Evolutionary conservation across 2,797 vertebrate species (phyloP).

Genomic region (Dromococcyx pavoninus): DNA sequence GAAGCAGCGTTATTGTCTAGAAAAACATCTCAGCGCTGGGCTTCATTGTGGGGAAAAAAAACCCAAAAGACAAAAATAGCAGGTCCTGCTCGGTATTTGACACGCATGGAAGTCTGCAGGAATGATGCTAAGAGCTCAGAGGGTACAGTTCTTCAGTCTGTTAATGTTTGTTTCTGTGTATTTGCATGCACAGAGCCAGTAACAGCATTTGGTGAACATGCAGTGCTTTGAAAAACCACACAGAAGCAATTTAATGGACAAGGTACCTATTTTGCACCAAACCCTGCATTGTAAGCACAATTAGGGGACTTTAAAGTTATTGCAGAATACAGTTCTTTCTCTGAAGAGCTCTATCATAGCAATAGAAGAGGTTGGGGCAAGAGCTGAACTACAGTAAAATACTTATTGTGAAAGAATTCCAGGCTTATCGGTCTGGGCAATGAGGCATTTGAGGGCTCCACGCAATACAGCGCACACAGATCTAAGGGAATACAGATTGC

Average conservation of each 20-base stretch:
- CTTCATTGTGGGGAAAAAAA: rapidly evolving
- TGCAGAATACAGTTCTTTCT: background rate
- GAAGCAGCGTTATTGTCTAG: rapidly evolving
- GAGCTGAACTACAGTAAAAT: background rate
- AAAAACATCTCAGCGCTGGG: background rate
- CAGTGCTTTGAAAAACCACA: rapidly evolving
- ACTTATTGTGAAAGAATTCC: background rate
- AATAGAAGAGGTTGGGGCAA: background rate
- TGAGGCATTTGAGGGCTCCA: background rate
- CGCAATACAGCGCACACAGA: background rate
- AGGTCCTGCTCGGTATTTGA: background rate
- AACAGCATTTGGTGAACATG: rapidly evolving
- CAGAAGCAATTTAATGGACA: background rate
- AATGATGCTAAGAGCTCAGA: background rate
- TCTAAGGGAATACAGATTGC: slow-evolving; percentile 16
- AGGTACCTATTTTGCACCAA: background rate
- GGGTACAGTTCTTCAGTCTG: background rate
- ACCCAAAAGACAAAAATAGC: background rate
- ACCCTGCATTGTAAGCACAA: background rate
- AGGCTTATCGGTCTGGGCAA: background rate
- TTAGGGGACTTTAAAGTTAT: background rate
- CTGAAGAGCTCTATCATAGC: background rate
- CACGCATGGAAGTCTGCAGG: background rate
- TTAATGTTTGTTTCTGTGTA: background rate
- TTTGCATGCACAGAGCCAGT: background rate